Evolutionary conservation across 1,140 invertebrate species (phyloP).

Genomic region (Rhagoletis zephyria): DNA sequence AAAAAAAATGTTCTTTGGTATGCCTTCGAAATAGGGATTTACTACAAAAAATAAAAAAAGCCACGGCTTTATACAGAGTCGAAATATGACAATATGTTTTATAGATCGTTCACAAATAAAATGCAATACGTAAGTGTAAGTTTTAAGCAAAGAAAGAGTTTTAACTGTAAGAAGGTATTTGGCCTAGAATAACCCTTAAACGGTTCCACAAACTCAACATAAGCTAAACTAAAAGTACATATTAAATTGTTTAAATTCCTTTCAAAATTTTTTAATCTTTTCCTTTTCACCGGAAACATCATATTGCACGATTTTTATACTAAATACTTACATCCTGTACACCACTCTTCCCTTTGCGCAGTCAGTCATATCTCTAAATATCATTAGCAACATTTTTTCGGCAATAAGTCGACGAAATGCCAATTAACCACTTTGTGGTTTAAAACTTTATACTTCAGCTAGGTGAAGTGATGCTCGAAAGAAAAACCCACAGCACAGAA

Average conservation of each 20-base stretch:
- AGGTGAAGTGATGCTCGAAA: slow-evolving; percentile 18
- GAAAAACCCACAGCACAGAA: background rate
- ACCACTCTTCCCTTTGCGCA: background rate
- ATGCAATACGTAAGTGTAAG: too few species aligned
- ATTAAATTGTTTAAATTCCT: background rate
- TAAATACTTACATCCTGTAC: background rate
- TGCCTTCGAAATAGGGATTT: too few species aligned
- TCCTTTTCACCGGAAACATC: slow-evolving; percentile 29
- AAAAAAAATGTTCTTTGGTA: too few species aligned
- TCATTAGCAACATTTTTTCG: slow-evolving; percentile 33
- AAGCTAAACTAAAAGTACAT: too few species aligned
- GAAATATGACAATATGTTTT: too few species aligned
- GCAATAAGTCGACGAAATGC: slow-evolving; percentile 32
- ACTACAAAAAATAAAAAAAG: too few species aligned
- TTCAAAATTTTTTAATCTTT: background rate
- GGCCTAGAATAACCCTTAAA: too few species aligned
- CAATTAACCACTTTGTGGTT: slow-evolving; percentile 50
- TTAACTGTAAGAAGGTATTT: too few species aligned
- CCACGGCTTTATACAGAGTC: too few species aligned
- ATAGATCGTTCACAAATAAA: too few species aligned
- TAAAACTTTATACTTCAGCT: slow-evolving; percentile 17
- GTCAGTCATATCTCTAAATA: background rate
- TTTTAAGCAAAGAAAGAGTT: too few species aligned
- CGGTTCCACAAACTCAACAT: too few species aligned
- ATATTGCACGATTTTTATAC: background rate